phyloP scores from a whole-genome alignment of 2,888 invertebrate genomes.

The Biston stratarius region DNA sequence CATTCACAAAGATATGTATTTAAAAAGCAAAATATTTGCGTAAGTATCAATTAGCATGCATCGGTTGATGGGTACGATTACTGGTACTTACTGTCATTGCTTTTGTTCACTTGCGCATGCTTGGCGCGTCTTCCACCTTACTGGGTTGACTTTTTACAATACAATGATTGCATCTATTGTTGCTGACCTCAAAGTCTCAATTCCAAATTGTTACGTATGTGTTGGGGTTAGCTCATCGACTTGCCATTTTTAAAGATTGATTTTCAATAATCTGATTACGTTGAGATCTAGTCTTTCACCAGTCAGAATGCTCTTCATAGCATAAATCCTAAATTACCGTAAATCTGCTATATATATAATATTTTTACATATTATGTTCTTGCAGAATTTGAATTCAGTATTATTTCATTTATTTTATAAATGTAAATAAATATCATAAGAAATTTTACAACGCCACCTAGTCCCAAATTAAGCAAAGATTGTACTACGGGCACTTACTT shows the following conservation, averaged over 20 bases:
- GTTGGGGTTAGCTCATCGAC: conserved; percentile 21
- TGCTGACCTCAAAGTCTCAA: conserved; percentile 35
- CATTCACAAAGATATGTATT: background rate
- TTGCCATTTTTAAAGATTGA: background rate
- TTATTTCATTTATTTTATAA: too few relatives aligned
- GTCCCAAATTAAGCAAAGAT: too few relatives aligned
- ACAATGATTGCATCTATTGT: conserved; percentile 34
- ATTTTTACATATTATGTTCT: too few relatives aligned
- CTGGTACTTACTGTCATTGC: conserved; percentile 11
- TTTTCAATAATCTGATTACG: background rate
- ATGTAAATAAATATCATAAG: too few relatives aligned
- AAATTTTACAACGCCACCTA: too few relatives aligned
- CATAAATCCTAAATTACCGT: background rate
- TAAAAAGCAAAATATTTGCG: conserved; percentile 12
- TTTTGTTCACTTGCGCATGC: conserved; percentile 23
- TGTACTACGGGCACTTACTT: too few relatives aligned
- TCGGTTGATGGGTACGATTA: conserved; percentile 6
- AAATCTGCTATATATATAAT: too few relatives aligned
- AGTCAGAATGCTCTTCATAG: too few relatives aligned
- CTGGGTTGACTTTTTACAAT: conserved; percentile 35
- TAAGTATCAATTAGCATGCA: conserved; percentile 22
- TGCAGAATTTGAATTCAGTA: too few relatives aligned
- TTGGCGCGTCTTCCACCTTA: conserved; percentile 22
- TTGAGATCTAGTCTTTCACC: background rate
- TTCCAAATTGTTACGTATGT: conserved; percentile 22